phyloP scores from a whole-genome alignment of 2,113 vertebrate genomes.

The Jaculus jaculus region DNA sequence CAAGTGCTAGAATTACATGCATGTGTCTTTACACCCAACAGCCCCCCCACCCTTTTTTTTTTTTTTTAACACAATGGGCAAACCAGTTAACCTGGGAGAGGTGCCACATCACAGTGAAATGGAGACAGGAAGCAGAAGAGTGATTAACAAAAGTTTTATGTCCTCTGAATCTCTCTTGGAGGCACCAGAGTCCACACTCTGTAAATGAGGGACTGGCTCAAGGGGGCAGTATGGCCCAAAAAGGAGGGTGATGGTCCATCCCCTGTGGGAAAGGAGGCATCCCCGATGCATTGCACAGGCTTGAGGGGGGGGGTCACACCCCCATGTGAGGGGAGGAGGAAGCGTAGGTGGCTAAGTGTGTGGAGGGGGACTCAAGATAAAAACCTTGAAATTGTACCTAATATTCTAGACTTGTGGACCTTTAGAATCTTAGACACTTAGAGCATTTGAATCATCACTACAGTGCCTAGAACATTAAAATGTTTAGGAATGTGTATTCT shows the following conservation, averaged over 20 bases:
- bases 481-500: slow-evolving; percentile 44
- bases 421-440: slow-evolving; percentile 26
- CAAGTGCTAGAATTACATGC: background rate
- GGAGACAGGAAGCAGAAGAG: slow-evolving; percentile 25
- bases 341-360: background rate
- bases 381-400: slow-evolving; percentile 15
- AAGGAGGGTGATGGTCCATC: slow-evolving; percentile 35
- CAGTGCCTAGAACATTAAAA: background rate
- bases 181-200: slow-evolving; percentile 45
- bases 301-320: background rate
- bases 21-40: background rate
- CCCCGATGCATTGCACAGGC: slow-evolving; percentile 67
- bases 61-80: background rate
- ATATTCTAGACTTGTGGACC: slow-evolving; percentile 12
- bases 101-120: background rate
- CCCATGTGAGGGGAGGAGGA: background rate
- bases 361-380: background rate
- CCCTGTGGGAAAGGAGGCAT: slow-evolving; percentile 23
- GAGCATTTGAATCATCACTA: slow-evolving; percentile 16
- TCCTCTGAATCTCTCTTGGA: slow-evolving; percentile 63
- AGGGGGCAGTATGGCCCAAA: slow-evolving; percentile 52
- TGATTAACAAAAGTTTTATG: slow-evolving; percentile 73
- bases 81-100: background rate
- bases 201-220: slow-evolving; percentile 64
- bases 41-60: background rate